Evolutionary conservation across 1,140 invertebrate species (phyloP), one percentile per base, ranked within the genome.

Genomic region (Listronotus oregonensis): DNA sequence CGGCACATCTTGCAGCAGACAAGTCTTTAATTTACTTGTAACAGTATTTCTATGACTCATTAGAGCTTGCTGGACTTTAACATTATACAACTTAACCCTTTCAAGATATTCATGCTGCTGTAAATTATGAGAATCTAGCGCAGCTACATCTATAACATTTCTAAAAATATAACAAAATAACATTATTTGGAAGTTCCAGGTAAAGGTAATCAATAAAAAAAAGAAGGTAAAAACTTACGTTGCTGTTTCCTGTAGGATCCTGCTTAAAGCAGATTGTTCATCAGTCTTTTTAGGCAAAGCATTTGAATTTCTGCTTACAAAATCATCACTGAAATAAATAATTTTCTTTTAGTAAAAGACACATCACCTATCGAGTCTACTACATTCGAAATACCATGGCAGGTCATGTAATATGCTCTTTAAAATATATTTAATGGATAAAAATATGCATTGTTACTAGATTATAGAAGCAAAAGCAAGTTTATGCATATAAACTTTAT

Each of bases 211-310:
- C n/a, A n/a, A n/a, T n/a, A n/a, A n/a, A n/a, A n/a, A n/a, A n/a
- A n/a, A n/a, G n/a, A n/a, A n/a, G 62, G 68, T 11, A 62, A 43
- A 64, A 39, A 44, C 88, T 85, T 81, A 95, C 92, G 89, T 90
- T 42, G 92, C 92, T 65, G 92, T 93, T 81, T 94, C 90, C 75
- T 94, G 90, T 64, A 96, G 81, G 77, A 95, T 93, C 81, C 88
- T 87, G 76, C 88, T 93, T 27, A 95, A 81, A 12, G 91, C 93
- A 73, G 90, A 94, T 80, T 94, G 92, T 78, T 95, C 93, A 79
- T 95, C 92, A 64, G 86, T 86, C 72, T 92, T 91, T 77, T 92
- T 92, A 31, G 90, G 87, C 46, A 87, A 82, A 17, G 86, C 86
- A 74, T 83, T 86, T 14, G 82, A 80, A 78, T 86, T 86, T 66